These are phyloP conservation scores for Villa cingulata DNA, from an alignment of 2,888 invertebrate species.

Conservation along the genomic window DNA sequence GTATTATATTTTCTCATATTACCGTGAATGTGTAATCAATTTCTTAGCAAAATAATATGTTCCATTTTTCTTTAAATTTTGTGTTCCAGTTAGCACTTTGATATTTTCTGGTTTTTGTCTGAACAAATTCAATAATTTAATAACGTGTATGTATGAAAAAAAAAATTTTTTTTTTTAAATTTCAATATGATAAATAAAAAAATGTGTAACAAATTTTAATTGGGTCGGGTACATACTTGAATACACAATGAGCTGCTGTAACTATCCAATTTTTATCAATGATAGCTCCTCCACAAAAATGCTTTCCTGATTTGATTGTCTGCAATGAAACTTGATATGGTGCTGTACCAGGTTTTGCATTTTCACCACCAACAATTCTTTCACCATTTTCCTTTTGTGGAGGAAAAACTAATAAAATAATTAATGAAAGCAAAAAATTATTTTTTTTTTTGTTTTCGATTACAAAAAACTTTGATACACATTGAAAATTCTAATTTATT, in stretches of 20 bases:
- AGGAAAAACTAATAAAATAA: not conserved
- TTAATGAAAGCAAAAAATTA: too few relatives aligned
- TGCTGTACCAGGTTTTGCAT: slow-evolving; percentile 5
- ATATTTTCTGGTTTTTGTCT: slow-evolving; percentile 21
- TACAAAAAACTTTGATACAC: too few relatives aligned
- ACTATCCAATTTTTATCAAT: slow-evolving; percentile 25
- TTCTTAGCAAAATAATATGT: slow-evolving; percentile 22
- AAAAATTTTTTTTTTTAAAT: too few relatives aligned
- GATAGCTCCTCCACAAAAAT: slow-evolving; percentile 30
- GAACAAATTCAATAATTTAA: too few relatives aligned
- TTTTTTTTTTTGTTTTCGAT: too few relatives aligned
- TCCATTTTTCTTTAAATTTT: slow-evolving; percentile 23
- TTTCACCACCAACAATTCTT: slow-evolving; percentile 4
- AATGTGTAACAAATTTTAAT: not conserved
- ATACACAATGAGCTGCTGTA: slow-evolving; percentile 31
- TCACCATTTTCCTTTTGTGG: not conserved
- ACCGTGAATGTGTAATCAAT: slow-evolving; percentile 19
- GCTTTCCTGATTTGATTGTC: slow-evolving; percentile 21
- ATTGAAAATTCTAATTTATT: slow-evolving; percentile 4
- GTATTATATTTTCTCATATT: too few relatives aligned
- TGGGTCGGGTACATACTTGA: slow-evolving; percentile 7
- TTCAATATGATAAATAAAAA: too few relatives aligned
- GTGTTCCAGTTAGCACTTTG: slow-evolving; percentile 26
- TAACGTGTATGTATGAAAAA: too few relatives aligned
- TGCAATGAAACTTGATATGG: slow-evolving; percentile 33